phyloP scores from a whole-genome alignment of 2,113 vertebrate species.

The Eurypyga helias region DNA sequence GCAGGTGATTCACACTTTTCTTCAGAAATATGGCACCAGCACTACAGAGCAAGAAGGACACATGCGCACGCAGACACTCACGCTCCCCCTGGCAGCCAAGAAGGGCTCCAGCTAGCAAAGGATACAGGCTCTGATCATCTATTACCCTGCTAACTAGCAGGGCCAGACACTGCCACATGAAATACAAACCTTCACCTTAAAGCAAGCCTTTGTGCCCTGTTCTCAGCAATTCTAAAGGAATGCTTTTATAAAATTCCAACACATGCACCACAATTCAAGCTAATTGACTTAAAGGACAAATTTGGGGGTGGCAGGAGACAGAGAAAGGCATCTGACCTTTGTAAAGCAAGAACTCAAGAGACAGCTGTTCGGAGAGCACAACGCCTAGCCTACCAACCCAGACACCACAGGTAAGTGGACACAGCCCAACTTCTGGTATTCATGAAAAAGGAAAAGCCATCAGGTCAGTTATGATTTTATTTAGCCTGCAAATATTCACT shows the following conservation, averaged over 20 bases:
- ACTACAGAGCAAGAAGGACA: neutral
- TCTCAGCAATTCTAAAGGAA: neutral
- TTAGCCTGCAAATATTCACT: neutral
- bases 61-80: neutral
- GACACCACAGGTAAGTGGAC: neutral
- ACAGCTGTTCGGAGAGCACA: neutral
- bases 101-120: neutral
- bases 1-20: neutral
- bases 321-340: neutral
- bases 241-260: neutral
- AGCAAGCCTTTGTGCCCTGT: neutral
- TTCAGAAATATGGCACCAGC: neutral
- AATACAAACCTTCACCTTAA: neutral
- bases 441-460: neutral
- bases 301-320: neutral
- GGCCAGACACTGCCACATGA: neutral
- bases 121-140: neutral
- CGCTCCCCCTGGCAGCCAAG: neutral
- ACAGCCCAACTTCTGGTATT: neutral
- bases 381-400: neutral
- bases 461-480: neutral
- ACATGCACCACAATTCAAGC: neutral
- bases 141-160: neutral
- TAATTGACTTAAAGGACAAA: neutral
- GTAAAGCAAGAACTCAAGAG: neutral